phyloP scores from a whole-genome alignment of 2,888 invertebrate genomes.

The Andricus curvator region DNA sequence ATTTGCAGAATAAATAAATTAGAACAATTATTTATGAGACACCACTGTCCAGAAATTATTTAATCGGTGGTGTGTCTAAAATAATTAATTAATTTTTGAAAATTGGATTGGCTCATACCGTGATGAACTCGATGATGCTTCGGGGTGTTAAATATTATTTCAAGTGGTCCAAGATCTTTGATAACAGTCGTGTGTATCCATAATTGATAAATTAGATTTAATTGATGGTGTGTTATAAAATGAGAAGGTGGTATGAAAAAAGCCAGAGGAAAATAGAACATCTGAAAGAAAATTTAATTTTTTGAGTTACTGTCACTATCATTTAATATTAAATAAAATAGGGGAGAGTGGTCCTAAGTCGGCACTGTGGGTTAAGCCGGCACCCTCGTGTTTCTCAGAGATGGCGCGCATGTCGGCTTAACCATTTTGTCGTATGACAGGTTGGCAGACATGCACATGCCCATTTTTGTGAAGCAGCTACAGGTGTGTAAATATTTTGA shows the following conservation, averaged over 20 bases:
- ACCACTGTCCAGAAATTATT: background rate
- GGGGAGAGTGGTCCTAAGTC: no score
- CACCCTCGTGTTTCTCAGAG: no score
- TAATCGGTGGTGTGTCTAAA: background rate
- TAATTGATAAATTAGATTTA: conserved; percentile 94
- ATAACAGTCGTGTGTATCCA: conserved; percentile 95
- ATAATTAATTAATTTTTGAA: background rate
- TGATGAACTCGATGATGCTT: conserved; percentile 94
- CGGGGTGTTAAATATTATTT: conserved; percentile 92
- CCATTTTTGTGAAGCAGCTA: no score
- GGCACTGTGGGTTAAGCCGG: no score
- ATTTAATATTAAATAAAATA: no score
- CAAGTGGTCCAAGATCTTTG: conserved; percentile 89
- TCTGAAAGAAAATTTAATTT: conserved; percentile 75
- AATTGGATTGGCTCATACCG: conserved; percentile 78
- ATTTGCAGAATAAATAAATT: no score
- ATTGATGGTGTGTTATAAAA: conserved; percentile 91
- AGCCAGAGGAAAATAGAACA: conserved; percentile 87
- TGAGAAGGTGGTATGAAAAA: conserved; percentile 88
- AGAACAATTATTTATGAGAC: background rate
- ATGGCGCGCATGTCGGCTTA: no score
- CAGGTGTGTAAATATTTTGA: no score
- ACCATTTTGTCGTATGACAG: no score
- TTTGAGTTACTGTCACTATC: background rate
- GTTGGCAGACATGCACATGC: no score